Evolutionary conservation across 2,888 invertebrate genomes (phyloP).

Genomic region (Sinopyrophorus schimmeli): DNA sequence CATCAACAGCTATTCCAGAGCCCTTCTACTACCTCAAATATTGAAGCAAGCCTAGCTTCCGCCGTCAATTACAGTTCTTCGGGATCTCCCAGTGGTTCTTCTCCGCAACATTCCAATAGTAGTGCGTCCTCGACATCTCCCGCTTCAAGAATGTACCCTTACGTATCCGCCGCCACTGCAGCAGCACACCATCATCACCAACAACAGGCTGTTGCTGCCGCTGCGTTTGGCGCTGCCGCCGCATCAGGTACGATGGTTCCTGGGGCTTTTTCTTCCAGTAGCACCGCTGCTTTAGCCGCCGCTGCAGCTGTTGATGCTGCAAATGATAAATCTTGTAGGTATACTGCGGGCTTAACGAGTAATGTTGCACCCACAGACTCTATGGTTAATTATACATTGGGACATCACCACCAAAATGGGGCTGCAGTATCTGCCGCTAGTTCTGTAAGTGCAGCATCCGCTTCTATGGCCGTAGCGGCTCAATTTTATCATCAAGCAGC

Average conservation of each 20-base stretch:
- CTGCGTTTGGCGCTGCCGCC: slow-evolving; percentile 64
- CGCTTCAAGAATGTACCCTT: slow-evolving; percentile 87
- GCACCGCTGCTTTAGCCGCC: slow-evolving; percentile 64
- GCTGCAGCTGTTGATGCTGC: slow-evolving; percentile 68
- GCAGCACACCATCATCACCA: slow-evolving; percentile 71
- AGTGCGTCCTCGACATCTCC: slow-evolving; percentile 63
- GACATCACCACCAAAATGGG: slow-evolving; percentile 71
- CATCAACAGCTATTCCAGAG: slow-evolving; percentile 67
- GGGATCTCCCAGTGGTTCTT: slow-evolving; percentile 68
- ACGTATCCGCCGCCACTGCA: slow-evolving; percentile 73
- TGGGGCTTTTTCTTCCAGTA: slow-evolving; percentile 61
- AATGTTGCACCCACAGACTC: slow-evolving; percentile 71
- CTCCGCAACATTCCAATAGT: slow-evolving; percentile 66
- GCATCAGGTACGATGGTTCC: slow-evolving; percentile 68
- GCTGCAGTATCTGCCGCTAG: slow-evolving; percentile 65
- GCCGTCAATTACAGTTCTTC: slow-evolving; percentile 63
- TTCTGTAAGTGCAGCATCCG: slow-evolving; percentile 74
- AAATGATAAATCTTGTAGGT: slow-evolving; percentile 81
- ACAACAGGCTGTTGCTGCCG: slow-evolving; percentile 69
- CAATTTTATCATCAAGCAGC: slow-evolving; percentile 89
- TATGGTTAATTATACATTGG: slow-evolving; percentile 81
- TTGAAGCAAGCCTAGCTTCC: slow-evolving; percentile 74
- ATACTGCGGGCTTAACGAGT: slow-evolving; percentile 67
- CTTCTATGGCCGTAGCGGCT: slow-evolving; percentile 66
- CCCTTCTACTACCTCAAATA: slow-evolving; percentile 63